Base-by-base conservation (phyloP, 2,113 vertebrate species). In the Phoenicopterus ruber region DNA sequence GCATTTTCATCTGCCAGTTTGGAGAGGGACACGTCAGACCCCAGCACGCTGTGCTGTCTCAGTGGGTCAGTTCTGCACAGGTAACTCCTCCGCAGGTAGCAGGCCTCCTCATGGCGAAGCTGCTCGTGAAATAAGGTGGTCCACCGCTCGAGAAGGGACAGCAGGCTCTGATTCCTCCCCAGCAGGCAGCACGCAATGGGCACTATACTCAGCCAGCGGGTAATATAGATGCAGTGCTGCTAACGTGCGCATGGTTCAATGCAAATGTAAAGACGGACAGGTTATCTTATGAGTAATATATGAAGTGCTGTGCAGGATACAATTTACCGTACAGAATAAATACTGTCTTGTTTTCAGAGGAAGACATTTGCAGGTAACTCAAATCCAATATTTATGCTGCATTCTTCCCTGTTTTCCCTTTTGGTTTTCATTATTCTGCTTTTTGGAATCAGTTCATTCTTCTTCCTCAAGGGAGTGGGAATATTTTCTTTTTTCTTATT, bases 371-470 rank as follows among this genome's bases (percentile, higher is more conserved):
- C 54, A 59, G 13, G 32, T 95, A 84, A 77, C 13, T 58, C 42
- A n/a, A n/a, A n/a, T n/a, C 52, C 19, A n/a, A 20, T 31, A 87
- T 76, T 66, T 79, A 49, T 6, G 1, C 21, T 0, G 0, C 17
- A 11, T 88, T 88, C n/a, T 71, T 77, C 59, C 49, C 34, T n/a
- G 38, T 58, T 66, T 79, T 62, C 6, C 38, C n/a, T 69, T 78
- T 92, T 11, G 20, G 26, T 58, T 74, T 96, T 80, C 44, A 69
- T 81, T 87, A 59, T 85, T 62, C 32, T n/a, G 12, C 36, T 49
- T 86, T 67, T 61, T 93, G 19, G 54, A 61, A 72, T 62, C 42
- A 12, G 47, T 19, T 62, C 17, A n/a, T 84, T 88, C 65, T 49
- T 61, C 34, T 63, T 94, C 74, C 44, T 90, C 46, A 72, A 77